Base-by-base conservation (phyloP, 2,888 invertebrate genomes). In the Mimachlamys varia region DNA sequence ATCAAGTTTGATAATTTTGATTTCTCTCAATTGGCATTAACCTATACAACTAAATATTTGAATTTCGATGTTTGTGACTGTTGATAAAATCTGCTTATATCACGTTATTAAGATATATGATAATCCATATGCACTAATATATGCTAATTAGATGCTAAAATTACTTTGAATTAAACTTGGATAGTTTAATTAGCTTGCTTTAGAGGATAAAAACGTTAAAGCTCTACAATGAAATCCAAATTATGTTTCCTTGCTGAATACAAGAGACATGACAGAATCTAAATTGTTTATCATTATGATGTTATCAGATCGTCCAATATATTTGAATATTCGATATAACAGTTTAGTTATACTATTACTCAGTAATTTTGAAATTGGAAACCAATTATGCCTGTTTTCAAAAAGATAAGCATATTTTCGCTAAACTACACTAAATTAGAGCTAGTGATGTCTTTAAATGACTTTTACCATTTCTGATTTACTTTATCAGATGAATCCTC, bases 351-450 rank as follows among this genome's bases (percentile, higher is more conserved):
- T 55, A 88, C 50, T 89, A 87, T 89, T 37, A 19, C 22, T 37
- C 19, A 38, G 55, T 33, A 88, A 87, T 88, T 55, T 53, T 87
- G 88, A 55, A 55, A 33, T 49, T 55, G n/a, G 53, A 89, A 53
- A 88, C 89, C 87, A 55, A n/a, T 88, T 17, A 87, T 88, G 88
- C 49, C 87, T 87, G 87, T 89, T 13, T 49, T 55, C 33, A 12
- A 89, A 89, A 53, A 55, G 89, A 89, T 38, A 55, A 89, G 53
- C 38, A 88, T 50, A 55, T 88, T 88, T 17, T 88, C 88, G 87
- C 55, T 38, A 55, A 53, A 76, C 33, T 33, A 33, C 76, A 76
- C 33, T 15, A 76, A 76, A 12, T 33, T 76, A 1, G 76, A 33
- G 33, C 7, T 33, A 27, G 76, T 12, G 27, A 33, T 76, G 33